Evolutionary conservation across 2,113 vertebrate genomes (phyloP), one percentile per base, ranked within the genome.

Genomic region (Dissostichus mawsoni): DNA sequence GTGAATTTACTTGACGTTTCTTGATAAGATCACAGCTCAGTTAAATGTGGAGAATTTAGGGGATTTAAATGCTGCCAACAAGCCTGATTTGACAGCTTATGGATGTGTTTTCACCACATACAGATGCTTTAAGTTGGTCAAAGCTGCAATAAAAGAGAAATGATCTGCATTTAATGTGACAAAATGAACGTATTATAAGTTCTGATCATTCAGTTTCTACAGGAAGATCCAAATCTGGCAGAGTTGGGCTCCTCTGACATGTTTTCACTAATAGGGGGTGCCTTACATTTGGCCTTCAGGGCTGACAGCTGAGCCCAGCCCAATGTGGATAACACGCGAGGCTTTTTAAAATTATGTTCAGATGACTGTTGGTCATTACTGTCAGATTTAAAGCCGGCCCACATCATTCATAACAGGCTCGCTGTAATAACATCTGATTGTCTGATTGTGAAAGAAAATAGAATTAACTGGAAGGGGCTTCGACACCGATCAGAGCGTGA

Each of bases 311-410:
- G 82, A 80, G 73, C 56, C 74, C 20, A 51, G 70, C 18, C 74
- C 68, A 29, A 67, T 36, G 74, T n/a, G 72, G 61, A 69, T 18
- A 77, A 81, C 74, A 74, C 62, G 44, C 63, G 3, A 23, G 23
- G 78, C 55, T 62, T 55, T 41, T 41, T 7, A 8, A 63, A 83
- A 88, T 90, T 53, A 67, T 55, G 71, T 76, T 82, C 79, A 74
- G 70, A 88, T 74, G 59, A 56, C 57, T 45, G 77, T 50, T 7
- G 74, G 65, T 81, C 77, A 73, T 89, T 87, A 85, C 57, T 88
- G 86, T 87, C 81, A 45, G 13, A 57, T 51, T 47, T 13, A 75
- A 64, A 61, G 44, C 66, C 8, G 58, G 44, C 23, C 18, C 20
- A 65, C 76, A 78, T 88, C 78, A 33, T 68, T 80, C 57, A 61